A percentile compares a stretch with the other conserved stretches of the same genome.
These are phyloP conservation scores for Melanotaenia trifasciata DNA, from an alignment of 2,797 vertebrate species.

Conservation along the genomic window DNA sequence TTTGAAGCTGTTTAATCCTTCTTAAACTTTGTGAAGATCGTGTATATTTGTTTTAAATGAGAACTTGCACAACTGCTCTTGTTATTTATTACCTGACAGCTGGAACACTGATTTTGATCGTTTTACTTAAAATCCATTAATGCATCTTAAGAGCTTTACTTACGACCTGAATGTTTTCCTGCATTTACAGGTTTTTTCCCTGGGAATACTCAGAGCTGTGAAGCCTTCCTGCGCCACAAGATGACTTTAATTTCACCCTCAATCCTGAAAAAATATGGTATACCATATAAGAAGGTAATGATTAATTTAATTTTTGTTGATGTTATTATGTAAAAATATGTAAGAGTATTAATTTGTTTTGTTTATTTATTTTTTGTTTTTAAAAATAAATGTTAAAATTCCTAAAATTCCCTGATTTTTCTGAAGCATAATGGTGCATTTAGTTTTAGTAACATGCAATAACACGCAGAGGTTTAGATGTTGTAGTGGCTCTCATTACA, in stretches of 20 bases:
- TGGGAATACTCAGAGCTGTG: constrained; percentile 95
- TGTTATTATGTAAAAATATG: background rate
- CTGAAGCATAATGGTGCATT: background rate
- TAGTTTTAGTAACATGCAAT: background rate
- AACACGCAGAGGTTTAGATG: background rate
- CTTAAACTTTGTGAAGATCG: no score
- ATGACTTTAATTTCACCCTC: constrained; percentile 98
- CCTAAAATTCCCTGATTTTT: background rate
- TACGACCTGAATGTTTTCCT: background rate
- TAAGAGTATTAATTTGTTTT: background rate
- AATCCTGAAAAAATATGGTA: constrained; percentile 95
- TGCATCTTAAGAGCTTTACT: background rate
- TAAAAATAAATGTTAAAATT: no score
- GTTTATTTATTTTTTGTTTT: background rate
- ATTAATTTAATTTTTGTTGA: constrained; percentile 42
- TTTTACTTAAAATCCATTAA: background rate
- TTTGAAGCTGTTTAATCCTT: no score
- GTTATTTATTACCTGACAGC: background rate
- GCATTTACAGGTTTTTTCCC: constrained; percentile 92
- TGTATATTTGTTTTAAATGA: no score
- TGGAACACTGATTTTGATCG: background rate
- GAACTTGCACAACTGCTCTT: background rate
- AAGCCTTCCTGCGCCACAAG: constrained; percentile 97
- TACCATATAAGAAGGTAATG: constrained; percentile 96
- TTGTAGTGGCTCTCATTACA: background rate